These are phyloP conservation scores for Motacilla alba DNA, from an alignment of 2,113 vertebrate species.

Conservation along the genomic window DNA sequence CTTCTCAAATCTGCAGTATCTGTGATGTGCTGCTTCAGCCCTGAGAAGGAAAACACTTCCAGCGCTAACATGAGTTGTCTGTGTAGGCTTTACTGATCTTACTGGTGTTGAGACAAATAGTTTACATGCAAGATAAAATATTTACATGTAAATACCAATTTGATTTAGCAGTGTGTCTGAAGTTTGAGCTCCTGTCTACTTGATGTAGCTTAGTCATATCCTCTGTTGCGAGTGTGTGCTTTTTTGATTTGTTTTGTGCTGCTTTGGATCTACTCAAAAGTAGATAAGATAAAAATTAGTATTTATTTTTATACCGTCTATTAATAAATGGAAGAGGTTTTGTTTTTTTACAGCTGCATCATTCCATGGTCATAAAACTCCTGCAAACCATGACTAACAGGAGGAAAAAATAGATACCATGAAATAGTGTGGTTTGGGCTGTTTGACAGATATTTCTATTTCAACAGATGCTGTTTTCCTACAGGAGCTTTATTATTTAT, in stretches of 20 bases:
- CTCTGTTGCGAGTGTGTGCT: not conserved
- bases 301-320: not conserved
- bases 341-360: conserved; percentile 11
- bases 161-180: not conserved
- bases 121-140: conserved; percentile 1
- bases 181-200: not conserved
- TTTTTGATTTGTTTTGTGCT: not conserved
- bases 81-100: not conserved
- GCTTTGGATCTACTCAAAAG: not conserved
- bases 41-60: not conserved
- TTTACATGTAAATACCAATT: not conserved
- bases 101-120: not conserved
- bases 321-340: conserved; percentile 2
- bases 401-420: conserved; percentile 4
- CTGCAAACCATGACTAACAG: conserved; percentile 29
- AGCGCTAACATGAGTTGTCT: not conserved
- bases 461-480: conserved; percentile 69
- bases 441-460: conserved; percentile 59
- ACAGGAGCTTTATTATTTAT: not conserved
- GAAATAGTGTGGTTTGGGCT: conserved; percentile 58
- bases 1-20: not conserved
- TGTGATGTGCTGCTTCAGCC: not conserved
- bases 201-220: not conserved
- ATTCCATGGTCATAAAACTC: conserved; percentile 36
- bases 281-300: not conserved